Conservation (phyloP, 1,140 invertebrate genomes). For the Anthonomus grandis region DNA sequence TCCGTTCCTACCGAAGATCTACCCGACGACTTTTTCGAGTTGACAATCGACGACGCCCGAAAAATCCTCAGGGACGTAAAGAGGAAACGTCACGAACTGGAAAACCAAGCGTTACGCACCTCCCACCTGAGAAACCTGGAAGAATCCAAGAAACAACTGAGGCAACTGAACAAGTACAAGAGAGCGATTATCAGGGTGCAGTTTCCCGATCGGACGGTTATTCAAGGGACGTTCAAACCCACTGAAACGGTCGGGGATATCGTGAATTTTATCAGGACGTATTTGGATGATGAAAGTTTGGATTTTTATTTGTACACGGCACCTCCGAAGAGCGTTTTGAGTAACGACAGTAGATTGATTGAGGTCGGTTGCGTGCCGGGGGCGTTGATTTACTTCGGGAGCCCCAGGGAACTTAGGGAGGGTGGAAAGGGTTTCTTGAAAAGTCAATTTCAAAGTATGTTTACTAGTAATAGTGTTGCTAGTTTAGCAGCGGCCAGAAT, state of each 20-base stretch:
- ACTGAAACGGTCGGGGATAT: slow-evolving; percentile 65
- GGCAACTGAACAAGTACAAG: slow-evolving; percentile 64
- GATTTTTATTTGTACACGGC: slow-evolving; percentile 75
- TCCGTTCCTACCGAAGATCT: slow-evolving; percentile 59
- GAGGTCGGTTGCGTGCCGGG: slow-evolving; percentile 72
- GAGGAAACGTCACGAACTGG: slow-evolving; percentile 57
- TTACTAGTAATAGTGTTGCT: slow-evolving; percentile 49
- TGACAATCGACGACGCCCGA: slow-evolving; percentile 74
- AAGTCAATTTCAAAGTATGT: slow-evolving; percentile 49
- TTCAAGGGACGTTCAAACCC: slow-evolving; percentile 76
- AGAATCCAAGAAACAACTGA: slow-evolving; percentile 57
- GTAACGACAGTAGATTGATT: slow-evolving; percentile 56
- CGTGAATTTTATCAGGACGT: slow-evolving; percentile 65
- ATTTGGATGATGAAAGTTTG: slow-evolving; percentile 58
- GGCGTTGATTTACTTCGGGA: slow-evolving; percentile 69
- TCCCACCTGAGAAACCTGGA: slow-evolving; percentile 59
- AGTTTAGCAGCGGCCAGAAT: slow-evolving; percentile 49
- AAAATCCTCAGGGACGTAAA: slow-evolving; percentile 68
- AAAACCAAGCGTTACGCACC: slow-evolving; percentile 66
- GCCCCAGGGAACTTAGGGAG: slow-evolving; percentile 38
- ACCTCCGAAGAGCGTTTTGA: slow-evolving; percentile 67
- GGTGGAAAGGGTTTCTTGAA: slow-evolving; percentile 45
- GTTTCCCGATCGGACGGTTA: slow-evolving; percentile 75
- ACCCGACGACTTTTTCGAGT: slow-evolving; percentile 80
- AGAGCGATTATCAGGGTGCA: slow-evolving; percentile 72